Conservation (phyloP, 2,797 vertebrate genomes). For the Anas acuta region DNA sequence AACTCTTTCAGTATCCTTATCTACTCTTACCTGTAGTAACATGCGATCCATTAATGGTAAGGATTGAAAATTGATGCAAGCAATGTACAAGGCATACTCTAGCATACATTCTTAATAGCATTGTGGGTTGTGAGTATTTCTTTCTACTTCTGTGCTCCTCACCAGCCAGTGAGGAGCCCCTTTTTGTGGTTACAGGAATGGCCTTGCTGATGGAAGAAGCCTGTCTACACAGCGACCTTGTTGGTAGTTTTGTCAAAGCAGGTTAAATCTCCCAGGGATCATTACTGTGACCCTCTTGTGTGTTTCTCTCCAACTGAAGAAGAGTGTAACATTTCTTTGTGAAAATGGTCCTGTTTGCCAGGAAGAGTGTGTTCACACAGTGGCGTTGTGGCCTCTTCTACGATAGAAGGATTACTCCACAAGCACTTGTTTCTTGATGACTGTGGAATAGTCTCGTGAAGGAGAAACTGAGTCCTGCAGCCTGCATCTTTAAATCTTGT, state of each 20-base stretch:
- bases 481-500: rapidly evolving
- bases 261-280: rapidly evolving
- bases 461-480: neutral
- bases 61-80: neutral
- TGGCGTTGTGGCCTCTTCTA: rapidly evolving
- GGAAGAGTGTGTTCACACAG: neutral
- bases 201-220: neutral
- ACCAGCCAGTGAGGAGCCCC: rapidly evolving
- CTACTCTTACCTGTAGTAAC: rapidly evolving
- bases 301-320: neutral
- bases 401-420: neutral
- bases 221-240: neutral
- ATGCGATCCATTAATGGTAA: rapidly evolving
- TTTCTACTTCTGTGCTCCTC: neutral
- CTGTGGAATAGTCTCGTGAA: neutral
- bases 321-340: neutral
- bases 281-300: neutral
- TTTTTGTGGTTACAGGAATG: neutral
- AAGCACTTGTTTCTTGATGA: rapidly evolving
- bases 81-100: rapidly evolving
- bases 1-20: rapidly evolving
- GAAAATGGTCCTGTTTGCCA: neutral
- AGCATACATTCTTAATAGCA: rapidly evolving
- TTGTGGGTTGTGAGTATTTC: neutral
- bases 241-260: neutral